Evolutionary conservation across 2,113 vertebrate species (phyloP).

Genomic region (Clupea harengus): DNA sequence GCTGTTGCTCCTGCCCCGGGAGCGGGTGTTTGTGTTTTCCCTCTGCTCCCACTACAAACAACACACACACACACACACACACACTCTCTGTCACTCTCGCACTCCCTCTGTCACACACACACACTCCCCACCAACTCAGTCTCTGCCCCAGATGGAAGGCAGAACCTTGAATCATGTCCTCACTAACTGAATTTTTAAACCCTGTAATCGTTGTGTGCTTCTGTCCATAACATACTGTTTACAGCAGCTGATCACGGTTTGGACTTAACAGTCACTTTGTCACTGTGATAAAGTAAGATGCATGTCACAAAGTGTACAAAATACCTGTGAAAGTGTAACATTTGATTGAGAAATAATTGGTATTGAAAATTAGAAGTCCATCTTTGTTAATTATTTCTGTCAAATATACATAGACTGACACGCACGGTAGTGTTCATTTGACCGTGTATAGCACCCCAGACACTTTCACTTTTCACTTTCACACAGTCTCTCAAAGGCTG

Average conservation of each 20-base stretch:
- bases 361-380: too few relatives aligned
- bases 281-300: not conserved
- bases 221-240: not conserved
- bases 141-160: constrained; percentile 47
- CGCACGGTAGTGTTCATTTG: too few relatives aligned
- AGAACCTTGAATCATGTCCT: constrained; percentile 22
- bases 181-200: not conserved
- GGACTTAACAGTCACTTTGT: not conserved
- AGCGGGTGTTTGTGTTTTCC: constrained; percentile 27
- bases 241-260: not conserved
- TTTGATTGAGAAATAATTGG: too few relatives aligned
- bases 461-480: not conserved
- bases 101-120: not conserved
- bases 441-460: not conserved
- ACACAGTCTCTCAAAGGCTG: not conserved
- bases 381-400: not conserved
- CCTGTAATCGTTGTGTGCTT: not conserved
- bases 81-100: not conserved
- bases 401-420: not conserved
- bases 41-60: constrained; percentile 36
- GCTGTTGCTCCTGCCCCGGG: constrained; percentile 54
- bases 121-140: not conserved
- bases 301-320: not conserved
- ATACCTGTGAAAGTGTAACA: too few relatives aligned
- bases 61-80: not conserved